Conservation (phyloP, 2,797 vertebrate genomes). For the Geotrypetes seraphini region DNA sequence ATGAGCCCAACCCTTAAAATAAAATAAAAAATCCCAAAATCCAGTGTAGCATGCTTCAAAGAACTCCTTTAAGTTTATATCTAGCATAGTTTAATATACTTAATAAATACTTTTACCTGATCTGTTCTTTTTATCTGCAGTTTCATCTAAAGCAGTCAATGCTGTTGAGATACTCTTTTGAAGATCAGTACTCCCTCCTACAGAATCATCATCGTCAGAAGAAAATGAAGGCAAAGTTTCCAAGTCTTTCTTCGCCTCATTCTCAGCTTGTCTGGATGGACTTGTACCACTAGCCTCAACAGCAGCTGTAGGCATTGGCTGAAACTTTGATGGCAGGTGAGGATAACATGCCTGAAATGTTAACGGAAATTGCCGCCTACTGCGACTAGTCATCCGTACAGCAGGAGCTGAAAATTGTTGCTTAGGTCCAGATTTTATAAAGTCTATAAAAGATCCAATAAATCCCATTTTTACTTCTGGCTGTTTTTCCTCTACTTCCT, state of each 20-base stretch:
- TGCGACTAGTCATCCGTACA: constrained; percentile 73
- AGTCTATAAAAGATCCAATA: constrained; percentile 95
- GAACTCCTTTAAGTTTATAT: not conserved
- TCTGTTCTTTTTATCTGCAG: constrained; percentile 72
- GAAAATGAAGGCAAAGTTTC: constrained; percentile 88
- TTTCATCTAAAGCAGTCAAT: constrained; percentile 73
- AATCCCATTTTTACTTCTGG: constrained; percentile 96
- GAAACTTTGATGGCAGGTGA: constrained; percentile 57
- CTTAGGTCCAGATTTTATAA: constrained; percentile 91
- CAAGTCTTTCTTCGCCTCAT: constrained; percentile 81
- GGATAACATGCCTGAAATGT: constrained; percentile 56
- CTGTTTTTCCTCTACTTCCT: constrained; percentile 95
- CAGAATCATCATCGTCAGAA: constrained; percentile 90
- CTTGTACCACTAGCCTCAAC: constrained; percentile 51
- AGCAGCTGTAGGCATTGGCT: constrained; percentile 36
- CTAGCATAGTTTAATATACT: too few species aligned
- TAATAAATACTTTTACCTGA: constrained; percentile 73
- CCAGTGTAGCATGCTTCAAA: too few species aligned
- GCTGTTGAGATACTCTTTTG: constrained; percentile 83
- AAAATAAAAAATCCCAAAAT: too few species aligned
- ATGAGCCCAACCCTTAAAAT: too few species aligned
- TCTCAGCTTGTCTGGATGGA: constrained; percentile 69
- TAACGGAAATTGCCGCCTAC: constrained; percentile 65
- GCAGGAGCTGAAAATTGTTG: constrained; percentile 86
- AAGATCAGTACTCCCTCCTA: constrained; percentile 77